Evolutionary conservation across 2,888 invertebrate species (phyloP).

Genomic region (Drosophila macrothrix): DNA sequence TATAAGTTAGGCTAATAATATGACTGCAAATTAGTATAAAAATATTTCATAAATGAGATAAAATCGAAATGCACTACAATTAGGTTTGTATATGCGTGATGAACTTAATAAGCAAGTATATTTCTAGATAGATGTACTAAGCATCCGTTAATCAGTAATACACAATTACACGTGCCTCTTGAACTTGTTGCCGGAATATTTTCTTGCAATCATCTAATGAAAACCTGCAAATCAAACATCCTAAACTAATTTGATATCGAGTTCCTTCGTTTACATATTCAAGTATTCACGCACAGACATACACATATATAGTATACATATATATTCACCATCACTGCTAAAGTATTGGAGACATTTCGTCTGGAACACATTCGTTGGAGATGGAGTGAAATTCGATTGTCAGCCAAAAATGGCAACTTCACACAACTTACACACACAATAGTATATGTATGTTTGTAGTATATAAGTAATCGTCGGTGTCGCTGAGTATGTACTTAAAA

Average conservation of each 20-base stretch:
- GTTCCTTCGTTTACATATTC: not conserved
- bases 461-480: conserved; percentile 4
- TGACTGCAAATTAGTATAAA: not conserved
- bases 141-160: not conserved
- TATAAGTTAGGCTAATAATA: not conserved
- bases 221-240: not conserved
- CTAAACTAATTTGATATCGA: not conserved
- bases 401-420: conserved; percentile 37
- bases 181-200: conserved; percentile 19
- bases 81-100: not conserved
- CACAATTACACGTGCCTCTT: conserved; percentile 1
- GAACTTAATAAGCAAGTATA: not conserved
- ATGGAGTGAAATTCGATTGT: conserved; percentile 39
- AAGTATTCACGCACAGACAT: not conserved
- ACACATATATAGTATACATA: not conserved
- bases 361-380: conserved; percentile 34
- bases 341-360: conserved; percentile 41
- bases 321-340: conserved; percentile 1
- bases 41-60: not conserved
- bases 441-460: conserved; percentile 11
- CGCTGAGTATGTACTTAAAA: conserved; percentile 1
- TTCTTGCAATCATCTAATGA: conserved; percentile 3
- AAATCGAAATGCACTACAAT: not conserved
- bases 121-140: not conserved
- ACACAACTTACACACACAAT: conserved; percentile 8